Base-by-base conservation (phyloP, 2,113 vertebrate genomes). In the Podocnemis expansa region DNA sequence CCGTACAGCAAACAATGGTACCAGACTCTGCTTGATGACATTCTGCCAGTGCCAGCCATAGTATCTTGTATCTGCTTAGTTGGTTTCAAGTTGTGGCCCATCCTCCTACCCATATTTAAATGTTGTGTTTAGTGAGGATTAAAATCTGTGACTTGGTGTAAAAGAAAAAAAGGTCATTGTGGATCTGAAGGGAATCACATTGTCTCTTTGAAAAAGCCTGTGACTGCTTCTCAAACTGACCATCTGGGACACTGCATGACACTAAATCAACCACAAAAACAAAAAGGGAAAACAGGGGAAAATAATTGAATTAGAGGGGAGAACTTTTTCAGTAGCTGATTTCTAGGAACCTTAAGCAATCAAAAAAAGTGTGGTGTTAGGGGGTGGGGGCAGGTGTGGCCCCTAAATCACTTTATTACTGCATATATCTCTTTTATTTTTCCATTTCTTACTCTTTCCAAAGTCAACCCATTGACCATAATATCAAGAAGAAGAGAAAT, bases 201-300 rank as follows among this genome's bases (percentile, higher is more conserved):
- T 94, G 88, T 96, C 87, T 96, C 75, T 98, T 97, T 97, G 95
- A 96, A 98, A 98, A 97, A 21, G 22, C 87, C 84, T 16, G 0
- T 94, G 94, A 97, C 96, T 98, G 92, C 80, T 97, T 95, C 93
- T 93, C 97, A 97, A 97, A 95, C 96, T 96, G 96, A 95, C 97
- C 97, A 98, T 98, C 96, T 98, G 97, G 96, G 95, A 89, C 58
- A 80, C 63, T 83, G 4, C 19, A 6, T 93, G 89, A 58, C 89
- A 95, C 85, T 95, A 97, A 96, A 95, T 94, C 93, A 97, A 87
- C 88, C 95, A 95, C 80, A 97, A 96, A 96, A 84, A 81, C 38
- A 88, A 91, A 96, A 96, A 92, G 27, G 11, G 56, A 89, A 82
- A 95, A 85, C 34, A 78, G 16, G 27, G 75, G 85, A 88, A 93